Evolutionary conservation across 1,140 invertebrate genomes (phyloP).

Genomic region (Neodiprion lecontei): DNA sequence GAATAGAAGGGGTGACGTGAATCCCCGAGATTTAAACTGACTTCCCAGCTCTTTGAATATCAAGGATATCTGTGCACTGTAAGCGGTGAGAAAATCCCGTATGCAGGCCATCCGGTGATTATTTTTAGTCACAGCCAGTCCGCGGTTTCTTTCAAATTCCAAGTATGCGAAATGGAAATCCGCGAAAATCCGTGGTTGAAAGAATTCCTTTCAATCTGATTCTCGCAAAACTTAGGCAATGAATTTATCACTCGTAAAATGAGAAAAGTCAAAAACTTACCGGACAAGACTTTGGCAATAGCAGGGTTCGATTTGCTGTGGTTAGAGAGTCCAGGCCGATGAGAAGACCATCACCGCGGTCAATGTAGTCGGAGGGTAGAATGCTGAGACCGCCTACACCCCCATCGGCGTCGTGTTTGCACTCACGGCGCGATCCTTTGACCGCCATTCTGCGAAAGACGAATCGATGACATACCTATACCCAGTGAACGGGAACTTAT

Average conservation of each 20-base stretch:
- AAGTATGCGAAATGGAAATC: too few species aligned
- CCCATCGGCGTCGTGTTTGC: conserved; percentile 47
- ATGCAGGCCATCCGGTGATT: neutral
- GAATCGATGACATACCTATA: neutral
- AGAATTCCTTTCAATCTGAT: too few species aligned
- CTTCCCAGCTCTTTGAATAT: neutral
- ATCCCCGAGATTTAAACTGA: neutral
- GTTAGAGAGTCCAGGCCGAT: conserved; percentile 54
- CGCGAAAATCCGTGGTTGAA: too few species aligned
- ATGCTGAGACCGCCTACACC: conserved; percentile 48
- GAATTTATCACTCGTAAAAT: too few species aligned
- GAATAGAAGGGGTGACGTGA: neutral
- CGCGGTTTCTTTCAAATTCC: neutral
- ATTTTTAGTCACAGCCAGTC: neutral
- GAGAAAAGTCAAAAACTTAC: conserved; percentile 36
- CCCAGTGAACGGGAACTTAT: too few species aligned
- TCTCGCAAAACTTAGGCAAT: too few species aligned
- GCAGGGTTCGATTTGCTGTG: conserved; percentile 48
- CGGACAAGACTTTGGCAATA: conserved; percentile 47
- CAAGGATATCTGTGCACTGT: neutral
- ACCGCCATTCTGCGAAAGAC: conserved; percentile 38
- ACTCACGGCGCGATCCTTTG: conserved; percentile 48
- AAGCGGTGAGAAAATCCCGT: neutral
- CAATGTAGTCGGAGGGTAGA: conserved; percentile 53
- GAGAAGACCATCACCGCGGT: conserved; percentile 52